Percentiles rank a stretch among this genome's conserved stretches.
These are phyloP conservation scores for Champsocephalus gunnari DNA, from an alignment of 2,797 vertebrate species.

Conservation along the genomic window DNA sequence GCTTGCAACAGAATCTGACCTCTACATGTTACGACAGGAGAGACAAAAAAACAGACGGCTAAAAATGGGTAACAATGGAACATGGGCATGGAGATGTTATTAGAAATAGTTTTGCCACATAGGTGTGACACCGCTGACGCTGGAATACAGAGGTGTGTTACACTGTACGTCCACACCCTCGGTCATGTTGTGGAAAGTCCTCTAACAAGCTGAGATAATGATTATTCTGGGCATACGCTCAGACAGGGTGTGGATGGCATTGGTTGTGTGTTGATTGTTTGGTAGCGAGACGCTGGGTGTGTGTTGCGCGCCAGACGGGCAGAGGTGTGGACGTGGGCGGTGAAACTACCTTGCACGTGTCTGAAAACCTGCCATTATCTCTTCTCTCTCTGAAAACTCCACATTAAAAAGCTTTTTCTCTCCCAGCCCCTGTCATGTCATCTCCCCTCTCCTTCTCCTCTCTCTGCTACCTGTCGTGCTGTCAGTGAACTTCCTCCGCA, in stretches of 20 bases:
- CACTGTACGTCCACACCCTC: conserved; percentile 35
- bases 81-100: conserved; percentile 12
- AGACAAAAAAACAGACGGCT: conserved; percentile 37
- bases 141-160: conserved; percentile 31
- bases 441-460: background rate
- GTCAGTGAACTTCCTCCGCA: conserved; percentile 40
- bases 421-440: conserved; percentile 2
- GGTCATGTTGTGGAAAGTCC: conserved; percentile 16
- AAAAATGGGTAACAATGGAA: conserved; percentile 33
- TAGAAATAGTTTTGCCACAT: too few species aligned
- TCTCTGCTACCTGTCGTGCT: conserved; percentile 35
- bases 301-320: conserved; percentile 41
- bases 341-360: conserved; percentile 32
- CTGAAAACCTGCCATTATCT: conserved; percentile 39
- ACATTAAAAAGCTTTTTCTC: conserved; percentile 26
- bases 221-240: conserved; percentile 35
- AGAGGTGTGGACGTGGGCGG: conserved; percentile 34
- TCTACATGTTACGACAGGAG: conserved; percentile 38
- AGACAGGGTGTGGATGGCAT: conserved; percentile 68
- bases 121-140: conserved; percentile 7
- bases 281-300: conserved; percentile 43
- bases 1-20: conserved; percentile 26
- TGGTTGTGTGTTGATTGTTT: conserved; percentile 48
- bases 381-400: conserved; percentile 10
- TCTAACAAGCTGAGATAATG: conserved; percentile 62